Evolutionary conservation across 2,113 vertebrate species (phyloP).

Genomic region (Perccottus glenii): DNA sequence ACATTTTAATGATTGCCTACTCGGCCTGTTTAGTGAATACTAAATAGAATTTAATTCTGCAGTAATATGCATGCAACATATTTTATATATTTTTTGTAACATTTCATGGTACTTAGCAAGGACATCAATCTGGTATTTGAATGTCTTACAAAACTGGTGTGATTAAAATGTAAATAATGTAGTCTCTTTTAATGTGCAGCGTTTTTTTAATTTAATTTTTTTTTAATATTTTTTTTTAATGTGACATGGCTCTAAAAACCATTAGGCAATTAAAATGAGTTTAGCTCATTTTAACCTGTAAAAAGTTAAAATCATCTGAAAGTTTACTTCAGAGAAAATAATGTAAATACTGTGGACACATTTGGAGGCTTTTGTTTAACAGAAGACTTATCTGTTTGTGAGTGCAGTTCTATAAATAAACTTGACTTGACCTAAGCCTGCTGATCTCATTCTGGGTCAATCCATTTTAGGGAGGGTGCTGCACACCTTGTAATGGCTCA

Average conservation of each 20-base stretch:
- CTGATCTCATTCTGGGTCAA: slow-evolving; percentile 61
- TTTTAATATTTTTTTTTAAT: too few species aligned
- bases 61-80: background rate
- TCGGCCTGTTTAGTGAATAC: too few species aligned
- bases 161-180: slow-evolving; percentile 28
- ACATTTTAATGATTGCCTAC: too few species aligned
- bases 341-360: background rate
- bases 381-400: slow-evolving; percentile 31
- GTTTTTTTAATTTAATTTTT: too few species aligned
- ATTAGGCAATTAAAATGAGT: slow-evolving; percentile 57
- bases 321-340: too few species aligned
- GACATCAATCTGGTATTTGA: slow-evolving; percentile 35
- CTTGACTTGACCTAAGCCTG: slow-evolving; percentile 35
- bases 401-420: slow-evolving; percentile 48
- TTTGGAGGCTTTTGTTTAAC: slow-evolving; percentile 8
- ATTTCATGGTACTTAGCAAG: slow-evolving; percentile 22
- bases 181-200: background rate
- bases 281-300: slow-evolving; percentile 24
- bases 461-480: slow-evolving; percentile 45
- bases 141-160: slow-evolving; percentile 2
- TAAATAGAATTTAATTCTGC: too few species aligned
- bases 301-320: background rate
- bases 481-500: slow-evolving; percentile 71
- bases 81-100: slow-evolving; percentile 28
- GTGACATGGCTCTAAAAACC: slow-evolving; percentile 23